A percentile compares a stretch with the other conserved stretches of the same genome.
These are phyloP conservation scores for Hypomecis punctinalis DNA, from an alignment of 2,888 invertebrate genomes.

Conservation along the genomic window DNA sequence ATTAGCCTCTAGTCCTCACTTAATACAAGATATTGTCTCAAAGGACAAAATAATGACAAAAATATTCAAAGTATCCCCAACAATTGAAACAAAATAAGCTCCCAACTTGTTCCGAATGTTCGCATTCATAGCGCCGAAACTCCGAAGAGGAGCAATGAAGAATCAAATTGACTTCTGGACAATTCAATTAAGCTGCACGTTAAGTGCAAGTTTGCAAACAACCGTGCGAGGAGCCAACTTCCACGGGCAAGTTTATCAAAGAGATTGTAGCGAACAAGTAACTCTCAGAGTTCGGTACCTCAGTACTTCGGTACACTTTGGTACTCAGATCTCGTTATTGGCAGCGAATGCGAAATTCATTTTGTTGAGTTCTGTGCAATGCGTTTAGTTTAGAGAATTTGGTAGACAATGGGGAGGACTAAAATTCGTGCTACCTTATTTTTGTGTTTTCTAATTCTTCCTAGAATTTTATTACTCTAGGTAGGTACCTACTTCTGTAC, in stretches of 20 bases:
- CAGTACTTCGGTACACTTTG: conserved; percentile 27
- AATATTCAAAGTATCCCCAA: conserved; percentile 26
- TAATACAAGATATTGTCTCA: background rate
- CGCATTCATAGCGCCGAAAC: conserved; percentile 34
- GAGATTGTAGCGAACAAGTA: conserved; percentile 74
- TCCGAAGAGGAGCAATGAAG: conserved; percentile 56
- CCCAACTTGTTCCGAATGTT: conserved; percentile 24
- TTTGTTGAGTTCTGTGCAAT: conserved; percentile 11
- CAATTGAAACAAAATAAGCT: conserved; percentile 22
- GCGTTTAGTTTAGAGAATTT: conserved; percentile 8
- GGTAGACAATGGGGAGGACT: no score
- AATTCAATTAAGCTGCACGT: conserved; percentile 80
- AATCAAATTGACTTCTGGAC: conserved; percentile 78
- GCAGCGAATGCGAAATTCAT: conserved; percentile 16
- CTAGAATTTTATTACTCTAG: no score
- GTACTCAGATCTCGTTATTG: conserved; percentile 5
- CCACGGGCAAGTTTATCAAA: conserved; percentile 65
- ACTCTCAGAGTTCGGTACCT: conserved; percentile 57
- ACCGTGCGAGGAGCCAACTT: conserved; percentile 73
- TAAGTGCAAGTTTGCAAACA: conserved; percentile 81
- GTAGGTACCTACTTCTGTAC: no score
- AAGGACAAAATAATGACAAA: conserved; percentile 46
- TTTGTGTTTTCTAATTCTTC: no score
- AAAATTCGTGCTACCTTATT: no score
- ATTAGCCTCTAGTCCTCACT: no score